These are phyloP conservation scores for Eilema depressum DNA, from an alignment of 2,888 invertebrate species.

Conservation along the genomic window DNA sequence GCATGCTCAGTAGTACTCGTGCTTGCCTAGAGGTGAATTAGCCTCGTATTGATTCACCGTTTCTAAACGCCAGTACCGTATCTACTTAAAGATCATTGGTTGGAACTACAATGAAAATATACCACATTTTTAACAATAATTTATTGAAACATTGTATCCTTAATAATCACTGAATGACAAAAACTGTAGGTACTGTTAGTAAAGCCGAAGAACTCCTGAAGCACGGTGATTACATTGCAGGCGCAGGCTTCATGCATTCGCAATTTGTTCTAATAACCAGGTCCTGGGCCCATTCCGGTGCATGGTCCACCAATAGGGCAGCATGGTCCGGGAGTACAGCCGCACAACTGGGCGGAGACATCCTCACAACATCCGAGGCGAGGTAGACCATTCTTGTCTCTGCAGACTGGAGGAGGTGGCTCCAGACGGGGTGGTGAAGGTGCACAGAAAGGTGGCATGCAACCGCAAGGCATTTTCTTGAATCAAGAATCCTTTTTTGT, in stretches of 20 bases:
- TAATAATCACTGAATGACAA: neutral
- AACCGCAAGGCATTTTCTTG: conserved; percentile 10
- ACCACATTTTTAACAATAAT: neutral
- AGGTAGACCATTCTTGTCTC: neutral
- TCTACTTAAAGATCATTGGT: neutral
- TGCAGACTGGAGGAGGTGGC: conserved; percentile 8
- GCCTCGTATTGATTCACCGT: too few species aligned
- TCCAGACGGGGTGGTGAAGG: conserved; percentile 2
- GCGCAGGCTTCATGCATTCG: neutral
- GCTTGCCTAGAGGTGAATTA: too few species aligned
- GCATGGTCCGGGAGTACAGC: conserved; percentile 30
- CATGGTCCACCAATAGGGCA: conserved; percentile 39
- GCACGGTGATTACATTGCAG: neutral
- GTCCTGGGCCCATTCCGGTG: conserved; percentile 33
- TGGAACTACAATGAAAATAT: neutral
- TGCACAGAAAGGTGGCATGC: neutral
- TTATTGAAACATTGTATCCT: neutral
- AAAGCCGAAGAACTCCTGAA: neutral
- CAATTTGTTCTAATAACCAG: conserved; percentile 5
- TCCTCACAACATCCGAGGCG: neutral
- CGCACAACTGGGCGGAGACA: conserved; percentile 1
- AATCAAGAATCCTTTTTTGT: neutral
- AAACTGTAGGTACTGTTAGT: neutral
- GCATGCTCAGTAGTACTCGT: too few species aligned
- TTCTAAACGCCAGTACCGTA: too few species aligned